Conservation (phyloP, 2,113 vertebrate species). For the Xiphophorus hellerii region DNA sequence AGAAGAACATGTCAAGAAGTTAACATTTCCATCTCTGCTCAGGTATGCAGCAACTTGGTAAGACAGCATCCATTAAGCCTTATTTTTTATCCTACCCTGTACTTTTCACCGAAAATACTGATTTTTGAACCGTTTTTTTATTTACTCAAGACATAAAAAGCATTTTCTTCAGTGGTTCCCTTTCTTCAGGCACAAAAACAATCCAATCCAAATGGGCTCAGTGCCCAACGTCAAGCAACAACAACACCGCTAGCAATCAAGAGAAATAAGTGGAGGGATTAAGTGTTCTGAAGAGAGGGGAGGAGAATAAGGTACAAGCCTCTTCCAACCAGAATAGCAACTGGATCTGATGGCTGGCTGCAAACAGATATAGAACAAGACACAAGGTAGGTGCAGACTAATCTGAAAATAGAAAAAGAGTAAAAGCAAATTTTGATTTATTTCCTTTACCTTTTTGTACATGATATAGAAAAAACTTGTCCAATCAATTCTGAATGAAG, state of each 20-base stretch:
- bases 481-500: no score
- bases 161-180: slow-evolving; percentile 22
- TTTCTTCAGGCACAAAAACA: slow-evolving; percentile 21
- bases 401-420: neutral
- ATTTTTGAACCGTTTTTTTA: slow-evolving; percentile 17
- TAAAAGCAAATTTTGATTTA: neutral
- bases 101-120: neutral
- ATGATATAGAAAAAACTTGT: neutral
- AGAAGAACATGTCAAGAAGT: neutral
- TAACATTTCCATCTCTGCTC: neutral
- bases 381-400: neutral
- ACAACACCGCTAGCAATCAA: slow-evolving; percentile 63
- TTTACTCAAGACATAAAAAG: slow-evolving; percentile 11
- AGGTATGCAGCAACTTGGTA: neutral
- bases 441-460: neutral
- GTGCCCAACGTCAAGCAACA: slow-evolving; percentile 59
- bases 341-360: slow-evolving; percentile 47
- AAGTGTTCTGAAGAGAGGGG: slow-evolving; percentile 55
- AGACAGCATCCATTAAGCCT: neutral
- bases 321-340: slow-evolving; percentile 42
- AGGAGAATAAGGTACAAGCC: slow-evolving; percentile 1
- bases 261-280: slow-evolving; percentile 64
- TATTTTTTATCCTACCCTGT: neutral
- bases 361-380: slow-evolving; percentile 17
- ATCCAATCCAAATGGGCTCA: slow-evolving; percentile 37